These are phyloP conservation scores for Amorpha juglandis DNA, from an alignment of 2,888 invertebrate genomes.

Conservation along the genomic window DNA sequence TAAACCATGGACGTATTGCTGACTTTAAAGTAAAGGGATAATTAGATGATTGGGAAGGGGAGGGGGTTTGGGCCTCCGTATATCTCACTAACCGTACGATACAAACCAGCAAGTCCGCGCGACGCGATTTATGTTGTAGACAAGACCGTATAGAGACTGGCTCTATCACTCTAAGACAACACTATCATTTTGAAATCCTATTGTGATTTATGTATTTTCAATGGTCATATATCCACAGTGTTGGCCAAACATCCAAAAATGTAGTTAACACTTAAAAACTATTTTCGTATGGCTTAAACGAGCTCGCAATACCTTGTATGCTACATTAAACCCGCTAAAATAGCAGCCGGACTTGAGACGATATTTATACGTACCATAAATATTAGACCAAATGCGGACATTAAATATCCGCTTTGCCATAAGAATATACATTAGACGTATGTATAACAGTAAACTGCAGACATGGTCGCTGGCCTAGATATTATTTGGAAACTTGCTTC, in stretches of 20 bases:
- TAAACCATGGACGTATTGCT: too few relatives aligned
- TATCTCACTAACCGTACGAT: too few relatives aligned
- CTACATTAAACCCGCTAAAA: conserved; percentile 18
- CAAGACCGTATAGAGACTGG: too few relatives aligned
- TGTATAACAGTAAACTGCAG: not conserved
- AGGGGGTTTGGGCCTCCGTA: too few relatives aligned
- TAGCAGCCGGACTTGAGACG: conserved; percentile 18
- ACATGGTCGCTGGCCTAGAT: not conserved
- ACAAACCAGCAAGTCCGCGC: too few relatives aligned
- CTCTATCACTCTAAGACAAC: too few relatives aligned
- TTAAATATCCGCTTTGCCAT: conserved; percentile 22
- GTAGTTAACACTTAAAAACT: not conserved
- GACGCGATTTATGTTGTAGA: too few relatives aligned
- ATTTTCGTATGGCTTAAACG: not conserved
- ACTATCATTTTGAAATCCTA: too few relatives aligned
- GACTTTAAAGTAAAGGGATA: too few relatives aligned
- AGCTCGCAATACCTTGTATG: not conserved
- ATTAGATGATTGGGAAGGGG: too few relatives aligned
- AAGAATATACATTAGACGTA: conserved; percentile 18
- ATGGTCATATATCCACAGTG: not conserved
- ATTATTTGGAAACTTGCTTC: not conserved
- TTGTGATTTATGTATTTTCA: too few relatives aligned
- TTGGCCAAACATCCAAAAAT: not conserved
- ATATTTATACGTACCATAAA: conserved; percentile 20
- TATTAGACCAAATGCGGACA: conserved; percentile 16